Evolutionary conservation across 2,888 invertebrate genomes (phyloP), one percentile per base, ranked within the genome.

Genomic region (Drosophila anceps): DNA sequence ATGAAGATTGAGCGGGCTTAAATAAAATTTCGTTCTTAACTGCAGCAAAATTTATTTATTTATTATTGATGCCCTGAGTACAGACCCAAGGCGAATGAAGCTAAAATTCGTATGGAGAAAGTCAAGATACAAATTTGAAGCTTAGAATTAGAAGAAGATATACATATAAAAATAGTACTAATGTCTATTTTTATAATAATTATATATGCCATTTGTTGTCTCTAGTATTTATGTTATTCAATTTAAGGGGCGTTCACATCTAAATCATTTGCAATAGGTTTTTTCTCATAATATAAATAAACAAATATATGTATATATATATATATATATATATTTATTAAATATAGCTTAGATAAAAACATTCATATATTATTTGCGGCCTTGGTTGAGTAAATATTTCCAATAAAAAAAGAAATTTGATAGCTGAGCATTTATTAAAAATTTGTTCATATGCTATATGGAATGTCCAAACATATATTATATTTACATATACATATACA

Each of bases 171-270:
- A n/a, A n/a, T n/a, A 37, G n/a, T 39, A n/a, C 9, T 15, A 18
- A 41, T 41, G 41, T 13, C 0, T 41, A 4, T 41, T 41, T 18
- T 4, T n/a, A n/a, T n/a, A n/a, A n/a, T n/a, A n/a, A n/a, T n/a
- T n/a, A n/a, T n/a, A n/a, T n/a, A n/a, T n/a, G n/a, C n/a, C n/a
- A n/a, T n/a, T n/a, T n/a, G n/a, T n/a, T n/a, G n/a, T n/a, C n/a
- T n/a, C 9, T 15, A 18, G 20, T 41, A 18, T 13, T 1, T 41
- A 4, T 41, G 18, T 18, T 4, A 20, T 4, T 15, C 15, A 33
- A 15, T 35, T 51, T 20, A 35, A 51, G 51, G 51, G 51, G 51
- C 51, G 51, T 50, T 31, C 0, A 48, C n/a, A 48, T n/a, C 10
- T 5, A 15, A 46, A 4, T 7, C n/a, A 29, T 9, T 48, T n/a